phyloP scores from a whole-genome alignment of 2,113 vertebrate genomes.

The Opisthocomus hoazin region DNA sequence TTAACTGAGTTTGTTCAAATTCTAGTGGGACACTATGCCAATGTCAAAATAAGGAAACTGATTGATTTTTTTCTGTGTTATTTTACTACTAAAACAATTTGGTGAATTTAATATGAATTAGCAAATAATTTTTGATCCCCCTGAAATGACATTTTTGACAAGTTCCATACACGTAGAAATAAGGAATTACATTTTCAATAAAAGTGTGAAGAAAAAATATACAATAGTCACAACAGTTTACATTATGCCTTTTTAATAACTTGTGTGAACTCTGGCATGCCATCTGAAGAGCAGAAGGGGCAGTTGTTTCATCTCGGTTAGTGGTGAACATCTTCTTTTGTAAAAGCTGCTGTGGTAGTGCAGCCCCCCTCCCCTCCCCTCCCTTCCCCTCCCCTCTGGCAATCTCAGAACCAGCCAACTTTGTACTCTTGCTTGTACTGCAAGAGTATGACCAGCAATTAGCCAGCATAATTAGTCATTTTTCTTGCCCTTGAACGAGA shows the following conservation, averaged over 20 bases:
- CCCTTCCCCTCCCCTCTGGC: too few relatives aligned
- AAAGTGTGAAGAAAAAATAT: not conserved
- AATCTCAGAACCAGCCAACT: too few relatives aligned
- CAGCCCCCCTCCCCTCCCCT: too few relatives aligned
- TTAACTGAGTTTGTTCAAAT: not conserved
- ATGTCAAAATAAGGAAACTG: not conserved
- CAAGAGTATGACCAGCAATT: too few relatives aligned
- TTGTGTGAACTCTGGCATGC: not conserved
- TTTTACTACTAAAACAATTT: not conserved
- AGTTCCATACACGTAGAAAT: not conserved
- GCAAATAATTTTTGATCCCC: not conserved
- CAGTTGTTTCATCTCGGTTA: not conserved
- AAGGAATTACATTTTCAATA: not conserved
- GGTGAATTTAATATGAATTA: not conserved
- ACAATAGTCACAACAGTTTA: not conserved
- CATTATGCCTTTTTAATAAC: not conserved
- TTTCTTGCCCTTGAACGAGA: too few relatives aligned
- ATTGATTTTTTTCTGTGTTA: not conserved
- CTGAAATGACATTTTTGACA: not conserved
- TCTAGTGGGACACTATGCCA: not conserved
- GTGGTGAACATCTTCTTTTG: not conserved
- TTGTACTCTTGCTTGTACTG: too few relatives aligned
- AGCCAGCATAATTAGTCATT: too few relatives aligned
- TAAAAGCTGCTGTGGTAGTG: too few relatives aligned
- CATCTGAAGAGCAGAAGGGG: not conserved